Evolutionary conservation across 2,113 vertebrate species (phyloP), one percentile per base, ranked within the genome.

Genomic region (Stomatorhinus ivindoensis): DNA sequence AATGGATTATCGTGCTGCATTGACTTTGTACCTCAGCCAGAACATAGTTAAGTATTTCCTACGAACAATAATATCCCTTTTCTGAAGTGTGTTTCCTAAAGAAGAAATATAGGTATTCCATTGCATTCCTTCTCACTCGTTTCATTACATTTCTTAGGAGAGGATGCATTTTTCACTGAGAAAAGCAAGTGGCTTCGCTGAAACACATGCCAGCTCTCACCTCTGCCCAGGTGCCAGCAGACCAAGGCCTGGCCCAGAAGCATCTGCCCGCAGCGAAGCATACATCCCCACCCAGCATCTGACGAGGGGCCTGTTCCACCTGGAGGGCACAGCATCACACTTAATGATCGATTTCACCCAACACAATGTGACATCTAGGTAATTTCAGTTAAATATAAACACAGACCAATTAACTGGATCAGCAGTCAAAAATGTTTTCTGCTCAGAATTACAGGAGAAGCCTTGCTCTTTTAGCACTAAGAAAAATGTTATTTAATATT

Each of bases 241-340:
- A 97, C 89, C 90, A 97, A 92, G 83, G 97, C 97, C 88, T 98
- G 97, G 47, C 97, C 97, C 51, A 98, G 97, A 92, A 98, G 97
- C 97, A 98, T 98, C 95, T 98, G 97, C 31, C 97, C 97, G 85
- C 97, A 98, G 1, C 97, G 96, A 88, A 98, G 93, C 97, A 98
- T 98, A 86, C 97, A 97, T 90, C 97, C 97, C 97, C 97, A 98
- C 91, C 97, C 97, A 0, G 97, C 95, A 87, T 98, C 97, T 0
- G 97, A 97, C 0, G 96, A 97, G n/a, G 97, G 97, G 39, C 97
- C 97, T 0, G 96, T 97, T 69, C 97, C 97, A 92, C 97, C 97
- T 98, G 19, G 65, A 15, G 27, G 0, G 10, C 4, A 91, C 91
- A 9, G 39, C 19, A 0, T 87, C 6, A 90, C 3, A 89, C 2